Conservation (phyloP, 2,113 vertebrate genomes). For the Salvelinus sp. region DNA sequence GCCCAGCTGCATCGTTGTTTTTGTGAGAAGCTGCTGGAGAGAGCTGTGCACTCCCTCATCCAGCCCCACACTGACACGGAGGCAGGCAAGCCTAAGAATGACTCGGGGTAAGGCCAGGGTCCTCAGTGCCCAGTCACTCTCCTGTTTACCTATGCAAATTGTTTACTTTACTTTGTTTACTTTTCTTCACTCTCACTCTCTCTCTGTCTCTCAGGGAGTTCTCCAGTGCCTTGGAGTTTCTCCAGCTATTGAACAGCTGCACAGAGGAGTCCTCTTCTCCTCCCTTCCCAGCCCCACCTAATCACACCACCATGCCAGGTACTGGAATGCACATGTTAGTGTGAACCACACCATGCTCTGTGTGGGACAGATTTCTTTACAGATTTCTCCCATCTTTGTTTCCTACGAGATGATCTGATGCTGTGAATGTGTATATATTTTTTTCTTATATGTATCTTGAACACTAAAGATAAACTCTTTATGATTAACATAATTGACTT, state of each 20-base stretch:
- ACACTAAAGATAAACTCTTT: neutral
- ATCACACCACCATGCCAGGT: conserved; percentile 71
- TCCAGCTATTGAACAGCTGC: conserved; percentile 88
- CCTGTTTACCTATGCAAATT: neutral
- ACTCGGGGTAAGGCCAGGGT: conserved; percentile 55
- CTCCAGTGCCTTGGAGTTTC: conserved; percentile 84
- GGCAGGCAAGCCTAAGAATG: conserved; percentile 41
- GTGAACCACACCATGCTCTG: neutral
- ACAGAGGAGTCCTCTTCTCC: conserved; percentile 78
- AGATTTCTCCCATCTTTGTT: neutral
- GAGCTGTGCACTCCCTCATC: conserved; percentile 88
- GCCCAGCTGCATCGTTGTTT: conserved; percentile 94
- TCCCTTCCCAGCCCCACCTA: conserved; percentile 69
- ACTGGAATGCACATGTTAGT: conserved; percentile 4
- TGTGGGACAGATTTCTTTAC: neutral
- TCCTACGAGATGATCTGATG: neutral
- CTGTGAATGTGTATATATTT: neutral
- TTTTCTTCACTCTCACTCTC: neutral
- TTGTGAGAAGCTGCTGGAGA: conserved; percentile 91
- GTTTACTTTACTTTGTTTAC: neutral
- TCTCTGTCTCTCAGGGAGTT: conserved; percentile 82
- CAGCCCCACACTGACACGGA: conserved; percentile 81
- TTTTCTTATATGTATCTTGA: neutral
- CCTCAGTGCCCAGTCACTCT: neutral
- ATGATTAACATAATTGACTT: neutral